A percentile compares a stretch with the other conserved stretches of the same genome.
Conservation (phyloP, 2,113 vertebrate species). For the Atrichornis clamosus region DNA sequence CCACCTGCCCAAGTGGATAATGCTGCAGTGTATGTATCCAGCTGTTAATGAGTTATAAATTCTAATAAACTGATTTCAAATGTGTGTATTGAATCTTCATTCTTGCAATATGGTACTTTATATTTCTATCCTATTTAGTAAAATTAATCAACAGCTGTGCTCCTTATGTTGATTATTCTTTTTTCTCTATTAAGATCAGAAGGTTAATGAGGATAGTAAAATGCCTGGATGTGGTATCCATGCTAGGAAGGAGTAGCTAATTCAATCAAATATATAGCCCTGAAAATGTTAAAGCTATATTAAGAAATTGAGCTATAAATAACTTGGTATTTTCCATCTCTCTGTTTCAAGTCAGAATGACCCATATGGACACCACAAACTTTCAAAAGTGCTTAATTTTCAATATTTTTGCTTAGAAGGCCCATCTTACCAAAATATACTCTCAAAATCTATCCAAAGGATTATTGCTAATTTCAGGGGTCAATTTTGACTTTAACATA, state of each 20-base stretch:
- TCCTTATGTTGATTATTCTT: slow-evolving; percentile 52
- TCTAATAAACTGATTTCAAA: slow-evolving; percentile 58
- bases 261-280: slow-evolving; percentile 26
- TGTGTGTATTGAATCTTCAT: slow-evolving; percentile 40
- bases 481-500: background rate
- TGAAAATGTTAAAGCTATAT: slow-evolving; percentile 46
- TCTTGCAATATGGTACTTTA: slow-evolving; percentile 56
- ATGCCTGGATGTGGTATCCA: background rate
- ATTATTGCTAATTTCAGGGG: background rate
- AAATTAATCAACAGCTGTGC: slow-evolving; percentile 73
- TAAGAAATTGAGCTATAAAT: slow-evolving; percentile 46
- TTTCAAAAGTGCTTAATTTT: background rate
- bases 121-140: slow-evolving; percentile 57
- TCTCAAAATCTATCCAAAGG: background rate
- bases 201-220: slow-evolving; percentile 67
- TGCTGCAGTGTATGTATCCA: background rate
- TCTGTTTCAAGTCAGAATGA: background rate
- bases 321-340: slow-evolving; percentile 27
- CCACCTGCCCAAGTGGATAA: slow-evolving; percentile 13
- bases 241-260: slow-evolving; percentile 24
- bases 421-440: background rate
- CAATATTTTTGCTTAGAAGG: background rate
- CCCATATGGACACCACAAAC: slow-evolving; percentile 14
- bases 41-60: slow-evolving; percentile 48
- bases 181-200: background rate